A percentile compares a stretch with the other conserved stretches of the same genome.
These are phyloP conservation scores for Eretmochelys imbricata DNA, from an alignment of 2,113 vertebrate species.

Conservation along the genomic window DNA sequence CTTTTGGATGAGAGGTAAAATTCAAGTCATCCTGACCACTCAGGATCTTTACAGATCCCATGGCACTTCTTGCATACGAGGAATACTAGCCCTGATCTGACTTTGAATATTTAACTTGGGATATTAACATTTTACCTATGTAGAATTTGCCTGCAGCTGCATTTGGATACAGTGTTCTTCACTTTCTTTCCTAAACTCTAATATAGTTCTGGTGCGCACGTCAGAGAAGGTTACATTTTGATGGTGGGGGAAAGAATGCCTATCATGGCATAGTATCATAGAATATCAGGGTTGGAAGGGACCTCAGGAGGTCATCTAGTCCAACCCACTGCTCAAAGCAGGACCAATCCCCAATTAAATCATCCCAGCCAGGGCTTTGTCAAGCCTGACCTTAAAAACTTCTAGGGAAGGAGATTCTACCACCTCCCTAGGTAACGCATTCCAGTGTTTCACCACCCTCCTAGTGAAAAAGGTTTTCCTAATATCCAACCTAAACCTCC, in stretches of 20 bases:
- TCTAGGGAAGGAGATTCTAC: too few species aligned
- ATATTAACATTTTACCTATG: background rate
- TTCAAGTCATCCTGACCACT: background rate
- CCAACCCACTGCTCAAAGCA: too few species aligned
- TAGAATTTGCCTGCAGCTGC: background rate
- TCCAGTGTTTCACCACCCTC: too few species aligned
- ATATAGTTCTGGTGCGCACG: background rate
- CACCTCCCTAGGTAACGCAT: too few species aligned
- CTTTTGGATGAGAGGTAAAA: conserved; percentile 2
- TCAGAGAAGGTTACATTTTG: background rate
- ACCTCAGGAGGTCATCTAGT: too few species aligned
- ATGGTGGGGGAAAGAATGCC: background rate
- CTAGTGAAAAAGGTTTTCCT: too few species aligned
- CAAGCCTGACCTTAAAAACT: too few species aligned
- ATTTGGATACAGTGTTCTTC: background rate
- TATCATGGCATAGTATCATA: background rate
- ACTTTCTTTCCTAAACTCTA: background rate
- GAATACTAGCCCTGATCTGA: background rate
- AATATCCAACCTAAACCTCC: too few species aligned
- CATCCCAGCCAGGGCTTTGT: too few species aligned
- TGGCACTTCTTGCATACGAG: background rate
- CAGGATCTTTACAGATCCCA: background rate
- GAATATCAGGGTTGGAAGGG: too few species aligned
- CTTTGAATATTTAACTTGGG: background rate
- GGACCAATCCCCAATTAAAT: too few species aligned